phyloP scores from a whole-genome alignment of 2,888 invertebrate genomes.

The Ectemnius cavifrons region DNA sequence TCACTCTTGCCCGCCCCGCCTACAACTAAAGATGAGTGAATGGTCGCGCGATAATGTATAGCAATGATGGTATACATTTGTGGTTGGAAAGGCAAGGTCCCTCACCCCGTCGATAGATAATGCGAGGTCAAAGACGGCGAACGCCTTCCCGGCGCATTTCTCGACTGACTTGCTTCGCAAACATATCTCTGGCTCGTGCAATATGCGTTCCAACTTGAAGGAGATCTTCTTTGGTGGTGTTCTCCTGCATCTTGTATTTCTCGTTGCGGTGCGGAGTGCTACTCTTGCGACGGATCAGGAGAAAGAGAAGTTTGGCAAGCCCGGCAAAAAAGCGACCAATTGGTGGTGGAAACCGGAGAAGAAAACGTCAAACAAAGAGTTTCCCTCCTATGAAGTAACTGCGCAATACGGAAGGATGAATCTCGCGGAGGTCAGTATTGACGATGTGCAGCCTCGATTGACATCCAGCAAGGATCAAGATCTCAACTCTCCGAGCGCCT shows the following conservation, averaged over 20 bases:
- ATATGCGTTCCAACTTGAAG: conserved; percentile 23
- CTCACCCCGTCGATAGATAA: conserved; percentile 48
- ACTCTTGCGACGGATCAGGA: too few relatives aligned
- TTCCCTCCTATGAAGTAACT: neutral
- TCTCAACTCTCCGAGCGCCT: neutral
- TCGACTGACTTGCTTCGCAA: conserved; percentile 12
- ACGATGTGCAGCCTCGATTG: neutral
- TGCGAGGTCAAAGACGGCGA: conserved; percentile 38
- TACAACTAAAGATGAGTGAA: neutral
- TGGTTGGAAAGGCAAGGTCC: conserved; percentile 20
- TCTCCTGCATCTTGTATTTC: conserved; percentile 14
- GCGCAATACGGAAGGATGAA: neutral
- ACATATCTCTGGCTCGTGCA: conserved; percentile 4
- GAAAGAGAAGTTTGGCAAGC: neutral
- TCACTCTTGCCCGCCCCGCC: neutral
- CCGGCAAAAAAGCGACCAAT: neutral
- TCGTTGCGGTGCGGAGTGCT: neutral
- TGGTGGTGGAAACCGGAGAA: neutral
- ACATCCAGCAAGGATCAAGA: neutral
- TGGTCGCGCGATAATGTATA: conserved; percentile 12
- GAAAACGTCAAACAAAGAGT: neutral
- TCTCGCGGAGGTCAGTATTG: neutral
- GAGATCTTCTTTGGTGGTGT: conserved; percentile 4
- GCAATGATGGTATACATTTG: neutral
- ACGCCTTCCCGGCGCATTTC: neutral